Evolutionary conservation across 1,140 invertebrate genomes (phyloP).

Genomic region (Neodiprion lecontei): DNA sequence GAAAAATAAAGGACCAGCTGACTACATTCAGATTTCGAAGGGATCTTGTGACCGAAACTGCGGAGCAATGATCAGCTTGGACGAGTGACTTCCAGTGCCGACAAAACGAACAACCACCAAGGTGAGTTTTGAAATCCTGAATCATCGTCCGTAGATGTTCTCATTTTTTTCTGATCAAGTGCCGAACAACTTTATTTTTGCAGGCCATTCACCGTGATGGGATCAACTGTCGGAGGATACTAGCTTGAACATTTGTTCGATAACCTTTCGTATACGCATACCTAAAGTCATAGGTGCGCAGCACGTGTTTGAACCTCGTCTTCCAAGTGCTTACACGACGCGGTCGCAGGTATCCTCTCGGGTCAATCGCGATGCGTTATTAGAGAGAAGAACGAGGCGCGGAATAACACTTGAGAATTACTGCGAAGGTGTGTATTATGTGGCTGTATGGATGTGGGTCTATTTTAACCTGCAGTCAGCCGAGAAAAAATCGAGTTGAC

Average conservation of each 20-base stretch:
- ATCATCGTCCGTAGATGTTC: no score
- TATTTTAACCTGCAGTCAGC: no score
- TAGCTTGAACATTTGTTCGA: background rate
- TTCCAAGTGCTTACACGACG: background rate
- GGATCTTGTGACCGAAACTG: no score
- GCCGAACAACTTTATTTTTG: no score
- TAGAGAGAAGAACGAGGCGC: background rate
- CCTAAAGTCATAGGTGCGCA: background rate
- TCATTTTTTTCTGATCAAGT: no score
- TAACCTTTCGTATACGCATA: background rate
- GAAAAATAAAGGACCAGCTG: no score
- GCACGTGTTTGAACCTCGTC: background rate
- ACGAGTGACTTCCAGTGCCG: no score
- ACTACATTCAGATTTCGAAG: no score
- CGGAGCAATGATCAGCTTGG: no score
- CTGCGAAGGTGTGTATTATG: background rate
- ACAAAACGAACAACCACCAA: no score
- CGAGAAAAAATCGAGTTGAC: no score
- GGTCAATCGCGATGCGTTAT: background rate
- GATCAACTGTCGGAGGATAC: background rate
- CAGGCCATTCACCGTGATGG: background rate
- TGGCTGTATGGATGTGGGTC: background rate
- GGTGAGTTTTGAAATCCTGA: no score
- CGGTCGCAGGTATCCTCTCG: background rate
- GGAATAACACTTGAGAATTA: conserved; percentile 6